Percentiles rank a stretch among this genome's conserved stretches.
phyloP scores from a whole-genome alignment of 2,113 vertebrate species.

The Antigone vipio region DNA sequence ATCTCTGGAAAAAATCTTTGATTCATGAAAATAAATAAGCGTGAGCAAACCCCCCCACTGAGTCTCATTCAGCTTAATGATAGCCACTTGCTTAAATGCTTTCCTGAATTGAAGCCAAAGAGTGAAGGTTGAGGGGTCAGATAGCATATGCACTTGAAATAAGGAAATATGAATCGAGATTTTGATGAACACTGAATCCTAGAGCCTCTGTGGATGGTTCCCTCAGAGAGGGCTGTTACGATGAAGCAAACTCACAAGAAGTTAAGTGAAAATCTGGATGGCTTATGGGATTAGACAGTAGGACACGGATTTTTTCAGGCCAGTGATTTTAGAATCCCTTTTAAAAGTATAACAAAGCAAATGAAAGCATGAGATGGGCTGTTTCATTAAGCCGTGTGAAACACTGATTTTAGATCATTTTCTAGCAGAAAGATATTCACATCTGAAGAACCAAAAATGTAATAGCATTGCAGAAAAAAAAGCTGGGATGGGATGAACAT shows the following conservation, averaged over 20 bases:
- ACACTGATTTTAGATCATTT: neutral
- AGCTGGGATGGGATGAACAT: neutral
- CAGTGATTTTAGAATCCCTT: constrained; percentile 3
- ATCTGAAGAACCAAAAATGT: neutral
- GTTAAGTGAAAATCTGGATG: neutral
- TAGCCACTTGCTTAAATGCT: constrained; percentile 44
- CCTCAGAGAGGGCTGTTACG: neutral
- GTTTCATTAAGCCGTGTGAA: neutral
- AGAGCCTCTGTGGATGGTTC: neutral
- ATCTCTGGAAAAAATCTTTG: constrained; percentile 5
- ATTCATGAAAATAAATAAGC: constrained; percentile 37
- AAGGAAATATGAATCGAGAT: constrained; percentile 33
- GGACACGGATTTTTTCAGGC: neutral
- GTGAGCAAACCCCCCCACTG: neutral
- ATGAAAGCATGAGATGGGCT: neutral
- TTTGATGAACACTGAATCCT: neutral
- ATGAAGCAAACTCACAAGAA: neutral
- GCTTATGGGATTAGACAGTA: neutral
- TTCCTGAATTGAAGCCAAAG: constrained; percentile 31
- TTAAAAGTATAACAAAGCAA: constrained; percentile 2
- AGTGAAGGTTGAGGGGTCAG: constrained; percentile 27
- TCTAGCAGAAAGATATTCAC: neutral
- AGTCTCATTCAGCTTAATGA: constrained; percentile 34
- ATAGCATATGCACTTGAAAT: constrained; percentile 15
- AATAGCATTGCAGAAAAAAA: neutral